A percentile compares a stretch with the other conserved stretches of the same genome.
Evolutionary conservation across 2,797 vertebrate genomes (phyloP).

Genomic region (Hypotaenidia okinawae): DNA sequence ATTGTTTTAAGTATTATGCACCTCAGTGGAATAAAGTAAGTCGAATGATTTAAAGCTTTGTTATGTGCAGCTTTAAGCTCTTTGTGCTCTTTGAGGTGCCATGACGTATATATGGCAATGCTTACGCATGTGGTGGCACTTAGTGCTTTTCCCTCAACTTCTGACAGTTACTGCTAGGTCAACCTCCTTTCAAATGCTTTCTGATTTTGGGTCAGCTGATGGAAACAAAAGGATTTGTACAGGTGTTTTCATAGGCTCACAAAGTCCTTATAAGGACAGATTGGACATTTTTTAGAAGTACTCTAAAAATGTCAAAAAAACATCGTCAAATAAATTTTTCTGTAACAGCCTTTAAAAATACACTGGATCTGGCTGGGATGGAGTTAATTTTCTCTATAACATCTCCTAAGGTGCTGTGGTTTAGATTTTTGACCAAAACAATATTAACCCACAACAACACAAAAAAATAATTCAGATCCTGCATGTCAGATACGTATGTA

Average conservation of each 20-base stretch:
- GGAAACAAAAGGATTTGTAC: not conserved
- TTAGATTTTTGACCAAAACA: not conserved
- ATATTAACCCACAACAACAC: not conserved
- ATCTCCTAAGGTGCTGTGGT: not conserved
- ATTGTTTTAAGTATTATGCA: slow-evolving; percentile 95
- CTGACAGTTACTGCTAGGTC: not conserved
- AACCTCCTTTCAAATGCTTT: not conserved
- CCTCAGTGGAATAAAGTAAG: slow-evolving; percentile 95
- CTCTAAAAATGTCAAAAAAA: not conserved
- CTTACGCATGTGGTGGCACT: not conserved
- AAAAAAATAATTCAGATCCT: not conserved
- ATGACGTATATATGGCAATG: not conserved
- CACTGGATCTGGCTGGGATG: not conserved
- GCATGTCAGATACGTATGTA: not conserved
- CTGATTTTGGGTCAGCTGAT: not conserved
- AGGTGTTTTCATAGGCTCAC: not conserved
- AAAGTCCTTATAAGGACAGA: not conserved
- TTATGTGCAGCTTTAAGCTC: not conserved
- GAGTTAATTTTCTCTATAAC: not conserved
- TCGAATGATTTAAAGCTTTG: slow-evolving; percentile 66
- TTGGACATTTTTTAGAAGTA: not conserved
- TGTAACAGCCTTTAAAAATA: not conserved
- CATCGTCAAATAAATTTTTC: not conserved
- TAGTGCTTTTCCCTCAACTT: no score
- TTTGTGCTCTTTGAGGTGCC: not conserved